Evolutionary conservation across 2,797 vertebrate genomes (phyloP).

Genomic region (Leuciscus waleckii): DNA sequence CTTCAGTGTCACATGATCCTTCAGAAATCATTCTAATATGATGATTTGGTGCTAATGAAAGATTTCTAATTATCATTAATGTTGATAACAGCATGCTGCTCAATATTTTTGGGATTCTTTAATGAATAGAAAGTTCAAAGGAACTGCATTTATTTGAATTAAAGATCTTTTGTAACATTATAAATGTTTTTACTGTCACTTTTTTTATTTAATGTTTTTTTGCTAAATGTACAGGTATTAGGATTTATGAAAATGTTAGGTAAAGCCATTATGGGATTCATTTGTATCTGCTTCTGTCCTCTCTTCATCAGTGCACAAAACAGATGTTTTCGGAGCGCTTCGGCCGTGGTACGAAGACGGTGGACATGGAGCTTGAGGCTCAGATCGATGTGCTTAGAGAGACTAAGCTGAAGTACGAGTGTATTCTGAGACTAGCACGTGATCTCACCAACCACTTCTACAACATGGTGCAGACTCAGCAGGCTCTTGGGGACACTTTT

Average conservation of each 20-base stretch:
- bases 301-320: constrained; percentile 85
- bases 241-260: neutral
- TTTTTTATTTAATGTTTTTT: neutral
- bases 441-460: constrained; percentile 90
- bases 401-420: constrained; percentile 94
- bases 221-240: neutral
- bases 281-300: neutral
- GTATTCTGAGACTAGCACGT: constrained; percentile 86
- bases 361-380: constrained; percentile 95
- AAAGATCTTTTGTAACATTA: neutral
- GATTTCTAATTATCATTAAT: neutral
- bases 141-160: neutral
- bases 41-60: neutral
- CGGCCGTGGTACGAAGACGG: constrained; percentile 90
- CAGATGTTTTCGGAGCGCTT: constrained; percentile 95
- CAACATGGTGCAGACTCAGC: constrained; percentile 94
- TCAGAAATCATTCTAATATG: neutral
- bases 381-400: constrained; percentile 94
- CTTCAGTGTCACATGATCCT: neutral
- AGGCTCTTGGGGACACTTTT: constrained; percentile 92
- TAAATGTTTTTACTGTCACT: neutral
- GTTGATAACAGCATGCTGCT: neutral
- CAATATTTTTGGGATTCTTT: neutral
- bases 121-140: neutral
- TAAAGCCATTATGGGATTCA: neutral